Evolutionary conservation across 2,888 invertebrate species (phyloP).

Genomic region (Patella depressa): DNA sequence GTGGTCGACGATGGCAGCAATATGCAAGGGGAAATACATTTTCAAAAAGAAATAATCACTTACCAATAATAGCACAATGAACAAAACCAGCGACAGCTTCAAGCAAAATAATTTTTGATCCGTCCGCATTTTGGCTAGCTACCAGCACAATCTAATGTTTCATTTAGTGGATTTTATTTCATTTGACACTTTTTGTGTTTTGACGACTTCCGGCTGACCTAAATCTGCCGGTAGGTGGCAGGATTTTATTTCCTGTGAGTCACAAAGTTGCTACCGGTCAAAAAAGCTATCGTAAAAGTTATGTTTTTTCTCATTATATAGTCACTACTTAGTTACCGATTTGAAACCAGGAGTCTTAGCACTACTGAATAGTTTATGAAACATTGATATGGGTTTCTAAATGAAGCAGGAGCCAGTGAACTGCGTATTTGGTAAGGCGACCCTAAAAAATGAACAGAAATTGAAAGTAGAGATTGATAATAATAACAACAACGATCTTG

Average conservation of each 20-base stretch:
- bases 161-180: constrained; percentile 7
- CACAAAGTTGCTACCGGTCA: background rate
- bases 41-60: constrained; percentile 21
- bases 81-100: constrained; percentile 33
- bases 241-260: constrained; percentile 28
- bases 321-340: no score
- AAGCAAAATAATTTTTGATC: constrained; percentile 44
- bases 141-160: constrained; percentile 4
- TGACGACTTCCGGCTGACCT: constrained; percentile 42
- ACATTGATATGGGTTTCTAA: no score
- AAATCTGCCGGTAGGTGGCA: constrained; percentile 41
- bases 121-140: constrained; percentile 38
- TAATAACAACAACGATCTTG: no score
- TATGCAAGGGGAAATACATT: background rate
- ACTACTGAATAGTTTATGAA: no score
- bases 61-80: constrained; percentile 39
- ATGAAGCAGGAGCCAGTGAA: no score
- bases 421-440: no score
- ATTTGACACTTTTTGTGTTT: constrained; percentile 34
- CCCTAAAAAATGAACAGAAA: no score
- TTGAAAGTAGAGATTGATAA: no score
- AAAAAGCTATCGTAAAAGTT: no score
- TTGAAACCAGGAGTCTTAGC: no score
- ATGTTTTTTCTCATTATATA: no score
- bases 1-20: no score